These are phyloP conservation scores for Phylloscopus trochilus DNA, from an alignment of 2,113 vertebrate genomes.

Conservation along the genomic window DNA sequence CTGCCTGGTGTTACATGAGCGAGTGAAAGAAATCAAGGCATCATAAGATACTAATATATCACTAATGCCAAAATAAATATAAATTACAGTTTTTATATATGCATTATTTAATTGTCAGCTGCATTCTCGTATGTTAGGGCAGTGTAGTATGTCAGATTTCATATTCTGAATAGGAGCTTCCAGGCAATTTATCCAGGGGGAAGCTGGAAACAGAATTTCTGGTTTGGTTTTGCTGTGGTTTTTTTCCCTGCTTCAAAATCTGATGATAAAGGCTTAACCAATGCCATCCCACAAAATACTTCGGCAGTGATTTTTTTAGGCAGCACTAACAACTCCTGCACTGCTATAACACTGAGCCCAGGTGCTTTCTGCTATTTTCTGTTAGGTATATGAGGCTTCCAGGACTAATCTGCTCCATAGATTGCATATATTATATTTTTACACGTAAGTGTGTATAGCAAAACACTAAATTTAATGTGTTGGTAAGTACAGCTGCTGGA, in stretches of 20 bases:
- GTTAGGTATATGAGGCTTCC: neutral
- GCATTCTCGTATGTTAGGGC: neutral
- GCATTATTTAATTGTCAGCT: neutral
- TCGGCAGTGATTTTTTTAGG: neutral
- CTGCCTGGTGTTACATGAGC: neutral
- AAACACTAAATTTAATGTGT: neutral
- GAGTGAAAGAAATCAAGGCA: neutral
- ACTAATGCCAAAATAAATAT: neutral
- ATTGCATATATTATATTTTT: neutral
- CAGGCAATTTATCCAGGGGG: neutral
- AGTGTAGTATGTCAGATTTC: fast-evolving
- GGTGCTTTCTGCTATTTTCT: neutral
- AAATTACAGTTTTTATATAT: fast-evolving
- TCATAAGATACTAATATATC: neutral
- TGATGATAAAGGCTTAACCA: neutral
- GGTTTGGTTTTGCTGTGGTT: neutral
- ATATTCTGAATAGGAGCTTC: neutral
- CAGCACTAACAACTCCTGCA: neutral
- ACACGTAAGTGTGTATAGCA: neutral
- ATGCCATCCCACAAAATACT: neutral
- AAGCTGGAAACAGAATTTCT: neutral
- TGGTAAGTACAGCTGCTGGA: neutral
- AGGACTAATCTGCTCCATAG: neutral
- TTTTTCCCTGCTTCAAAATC: neutral
- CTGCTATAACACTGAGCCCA: neutral